These are phyloP conservation scores for Danio tinwini DNA, from an alignment of 2,797 vertebrate species.

Conservation along the genomic window DNA sequence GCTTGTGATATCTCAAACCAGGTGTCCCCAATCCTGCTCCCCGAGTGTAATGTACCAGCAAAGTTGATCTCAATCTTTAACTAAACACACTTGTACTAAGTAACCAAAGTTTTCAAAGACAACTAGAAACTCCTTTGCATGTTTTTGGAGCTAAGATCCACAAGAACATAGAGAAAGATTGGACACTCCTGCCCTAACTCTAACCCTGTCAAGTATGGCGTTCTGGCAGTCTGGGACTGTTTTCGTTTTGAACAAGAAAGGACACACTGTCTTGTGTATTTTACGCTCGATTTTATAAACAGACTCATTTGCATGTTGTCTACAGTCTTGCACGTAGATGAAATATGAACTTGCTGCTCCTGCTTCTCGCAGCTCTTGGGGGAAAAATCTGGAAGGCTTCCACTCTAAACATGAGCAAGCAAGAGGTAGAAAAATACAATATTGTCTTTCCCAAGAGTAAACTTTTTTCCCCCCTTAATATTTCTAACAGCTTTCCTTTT, in stretches of 20 bases:
- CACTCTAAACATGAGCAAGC: constrained; percentile 22
- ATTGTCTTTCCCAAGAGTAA: constrained; percentile 14
- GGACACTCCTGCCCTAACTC: not conserved
- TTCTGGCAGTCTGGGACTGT: not conserved
- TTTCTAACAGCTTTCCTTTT: constrained; percentile 11
- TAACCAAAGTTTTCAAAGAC: not conserved
- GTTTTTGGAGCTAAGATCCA: not conserved
- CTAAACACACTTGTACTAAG: not conserved
- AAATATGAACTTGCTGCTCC: not conserved
- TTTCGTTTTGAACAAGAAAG: not conserved
- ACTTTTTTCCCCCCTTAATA: constrained; percentile 2
- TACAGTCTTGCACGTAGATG: not conserved
- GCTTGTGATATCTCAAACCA: not conserved
- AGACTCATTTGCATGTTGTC: not conserved
- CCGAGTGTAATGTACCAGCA: not conserved
- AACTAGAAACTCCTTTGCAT: not conserved
- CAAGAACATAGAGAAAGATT: not conserved
- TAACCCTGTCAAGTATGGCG: not conserved
- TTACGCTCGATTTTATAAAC: not conserved
- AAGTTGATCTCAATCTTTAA: not conserved
- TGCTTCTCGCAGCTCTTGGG: not conserved
- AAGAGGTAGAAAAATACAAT: constrained; percentile 26
- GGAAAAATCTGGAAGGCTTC: not conserved
- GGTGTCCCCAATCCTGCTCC: not conserved
- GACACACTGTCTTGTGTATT: not conserved